phyloP scores from a whole-genome alignment of 1,140 invertebrate genomes.

The Nilaparvata lugens region DNA sequence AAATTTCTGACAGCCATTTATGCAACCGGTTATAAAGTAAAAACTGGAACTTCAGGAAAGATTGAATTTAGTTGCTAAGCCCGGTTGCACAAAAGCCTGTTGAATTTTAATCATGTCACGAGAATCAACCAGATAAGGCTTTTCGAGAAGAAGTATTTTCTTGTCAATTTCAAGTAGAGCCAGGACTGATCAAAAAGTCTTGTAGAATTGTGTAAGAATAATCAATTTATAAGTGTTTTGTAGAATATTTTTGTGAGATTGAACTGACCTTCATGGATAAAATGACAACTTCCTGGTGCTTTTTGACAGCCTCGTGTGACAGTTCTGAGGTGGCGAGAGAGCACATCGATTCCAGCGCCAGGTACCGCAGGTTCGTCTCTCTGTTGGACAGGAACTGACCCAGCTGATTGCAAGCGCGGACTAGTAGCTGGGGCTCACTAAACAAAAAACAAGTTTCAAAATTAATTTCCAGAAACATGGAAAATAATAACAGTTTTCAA shows the following conservation, averaged over 20 bases:
- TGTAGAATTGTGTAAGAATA: background rate
- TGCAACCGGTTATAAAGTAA: too few relatives aligned
- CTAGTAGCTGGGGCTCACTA: constrained; percentile 91
- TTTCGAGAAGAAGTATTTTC: too few relatives aligned
- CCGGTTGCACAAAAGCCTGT: too few relatives aligned
- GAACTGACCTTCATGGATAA: constrained; percentile 82
- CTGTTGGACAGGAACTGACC: constrained; percentile 97
- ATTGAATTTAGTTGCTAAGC: too few relatives aligned
- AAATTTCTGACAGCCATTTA: too few relatives aligned
- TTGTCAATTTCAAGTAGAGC: too few relatives aligned
- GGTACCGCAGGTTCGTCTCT: constrained; percentile 96
- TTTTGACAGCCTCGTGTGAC: constrained; percentile 99
- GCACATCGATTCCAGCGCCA: constrained; percentile 99
- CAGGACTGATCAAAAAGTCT: background rate
- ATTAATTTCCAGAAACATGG: too few relatives aligned
- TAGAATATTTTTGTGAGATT: background rate
- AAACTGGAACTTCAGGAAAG: too few relatives aligned
- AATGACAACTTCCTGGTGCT: constrained; percentile 99
- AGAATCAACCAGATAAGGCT: too few relatives aligned
- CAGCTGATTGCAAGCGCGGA: constrained; percentile 96
- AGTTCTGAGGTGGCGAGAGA: constrained; percentile 98
- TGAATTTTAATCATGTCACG: too few relatives aligned
- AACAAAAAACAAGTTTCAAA: too few relatives aligned
- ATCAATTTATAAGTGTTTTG: constrained; percentile 1
- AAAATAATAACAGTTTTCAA: too few relatives aligned